Evolutionary conservation across 2,113 vertebrate genomes (phyloP).

Genomic region (Centrocercus urophasianus): DNA sequence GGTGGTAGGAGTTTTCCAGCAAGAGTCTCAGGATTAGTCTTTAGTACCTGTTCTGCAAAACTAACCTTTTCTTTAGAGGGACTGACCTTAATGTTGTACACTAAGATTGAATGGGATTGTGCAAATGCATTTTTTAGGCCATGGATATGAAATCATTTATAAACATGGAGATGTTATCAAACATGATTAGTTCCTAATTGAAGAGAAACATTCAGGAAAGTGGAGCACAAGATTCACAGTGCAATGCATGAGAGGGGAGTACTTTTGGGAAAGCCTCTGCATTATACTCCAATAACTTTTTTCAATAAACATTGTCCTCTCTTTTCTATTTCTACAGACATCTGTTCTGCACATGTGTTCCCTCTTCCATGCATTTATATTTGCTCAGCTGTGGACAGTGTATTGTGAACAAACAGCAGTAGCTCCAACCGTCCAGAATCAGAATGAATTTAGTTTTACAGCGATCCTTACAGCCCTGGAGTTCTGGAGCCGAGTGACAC

Average conservation of each 20-base stretch:
- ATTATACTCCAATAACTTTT: not conserved
- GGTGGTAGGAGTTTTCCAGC: not conserved
- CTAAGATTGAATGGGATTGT: not conserved
- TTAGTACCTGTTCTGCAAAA: not conserved
- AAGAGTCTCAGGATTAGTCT: not conserved
- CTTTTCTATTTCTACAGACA: constrained; percentile 82
- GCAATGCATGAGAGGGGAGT: not conserved
- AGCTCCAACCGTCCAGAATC: constrained; percentile 88
- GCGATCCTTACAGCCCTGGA: constrained; percentile 96
- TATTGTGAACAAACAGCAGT: constrained; percentile 98
- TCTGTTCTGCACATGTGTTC: constrained; percentile 99
- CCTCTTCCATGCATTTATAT: constrained; percentile 98
- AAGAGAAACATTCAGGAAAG: not conserved
- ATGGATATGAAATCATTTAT: not conserved
- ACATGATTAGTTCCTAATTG: not conserved
- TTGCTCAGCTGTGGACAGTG: constrained; percentile 98
- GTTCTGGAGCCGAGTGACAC: constrained; percentile 98
- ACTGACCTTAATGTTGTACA: not conserved
- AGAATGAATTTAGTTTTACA: constrained; percentile 93
- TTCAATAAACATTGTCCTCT: not conserved
- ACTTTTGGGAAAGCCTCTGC: not conserved
- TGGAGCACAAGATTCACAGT: not conserved
- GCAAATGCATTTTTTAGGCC: not conserved
- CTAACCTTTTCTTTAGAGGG: not conserved
- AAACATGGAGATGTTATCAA: not conserved